These are phyloP conservation scores for Chaetodon auriga DNA, from an alignment of 2,113 vertebrate species.

Conservation along the genomic window DNA sequence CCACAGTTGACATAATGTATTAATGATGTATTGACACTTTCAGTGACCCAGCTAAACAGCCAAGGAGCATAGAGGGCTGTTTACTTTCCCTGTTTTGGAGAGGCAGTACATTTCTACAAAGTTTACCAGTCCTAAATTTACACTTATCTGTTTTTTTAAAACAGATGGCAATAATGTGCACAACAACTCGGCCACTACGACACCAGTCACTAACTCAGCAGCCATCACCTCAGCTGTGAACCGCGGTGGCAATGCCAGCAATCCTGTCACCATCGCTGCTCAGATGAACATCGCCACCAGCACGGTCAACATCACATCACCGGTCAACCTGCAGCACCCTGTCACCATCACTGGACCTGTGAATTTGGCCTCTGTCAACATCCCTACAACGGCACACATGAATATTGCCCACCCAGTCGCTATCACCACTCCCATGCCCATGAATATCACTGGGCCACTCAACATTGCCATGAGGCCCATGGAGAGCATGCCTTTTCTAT, in stretches of 20 bases:
- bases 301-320: slow-evolving; percentile 96
- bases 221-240: slow-evolving; percentile 81
- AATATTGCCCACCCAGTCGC: slow-evolving; percentile 96
- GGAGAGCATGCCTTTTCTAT: slow-evolving; percentile 98
- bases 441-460: slow-evolving; percentile 93
- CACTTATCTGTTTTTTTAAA: slow-evolving; percentile 7
- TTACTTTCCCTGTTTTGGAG: slow-evolving; percentile 35
- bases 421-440: slow-evolving; percentile 94
- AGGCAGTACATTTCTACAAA: neutral
- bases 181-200: slow-evolving; percentile 91
- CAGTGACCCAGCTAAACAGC: slow-evolving; percentile 54
- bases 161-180: slow-evolving; percentile 95
- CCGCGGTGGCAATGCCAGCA: slow-evolving; percentile 74
- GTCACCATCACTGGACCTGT: slow-evolving; percentile 96
- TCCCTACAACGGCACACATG: slow-evolving; percentile 92
- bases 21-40: slow-evolving; percentile 61
- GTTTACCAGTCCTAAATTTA: neutral
- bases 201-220: slow-evolving; percentile 77
- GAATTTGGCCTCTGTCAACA: slow-evolving; percentile 94
- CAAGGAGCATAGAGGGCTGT: slow-evolving; percentile 44
- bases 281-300: slow-evolving; percentile 96
- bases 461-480: slow-evolving; percentile 98
- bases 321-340: slow-evolving; percentile 93
- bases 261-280: slow-evolving; percentile 94
- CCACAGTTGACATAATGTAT: slow-evolving; percentile 68